phyloP scores from a whole-genome alignment of 2,888 invertebrate species.

The Ditylenchus weischeri region DNA sequence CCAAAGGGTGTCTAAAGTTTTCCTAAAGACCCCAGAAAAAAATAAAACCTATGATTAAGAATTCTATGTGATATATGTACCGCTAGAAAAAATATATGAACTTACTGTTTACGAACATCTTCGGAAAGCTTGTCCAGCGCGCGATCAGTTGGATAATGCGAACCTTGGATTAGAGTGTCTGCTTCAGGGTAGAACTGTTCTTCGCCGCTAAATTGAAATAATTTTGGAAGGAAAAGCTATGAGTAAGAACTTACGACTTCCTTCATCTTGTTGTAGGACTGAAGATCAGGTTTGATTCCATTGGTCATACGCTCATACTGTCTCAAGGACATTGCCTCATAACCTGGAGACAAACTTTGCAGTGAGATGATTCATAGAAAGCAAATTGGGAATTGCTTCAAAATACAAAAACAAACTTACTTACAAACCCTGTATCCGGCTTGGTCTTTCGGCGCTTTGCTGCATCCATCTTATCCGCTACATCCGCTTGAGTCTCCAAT shows the following conservation, averaged over 20 bases:
- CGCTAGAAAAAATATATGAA: constrained; percentile 34
- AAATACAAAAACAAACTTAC: constrained; percentile 58
- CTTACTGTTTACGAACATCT: constrained; percentile 82
- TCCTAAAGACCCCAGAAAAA: too few relatives aligned
- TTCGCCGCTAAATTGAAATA: constrained; percentile 63
- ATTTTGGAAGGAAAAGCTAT: neutral
- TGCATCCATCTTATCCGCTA: constrained; percentile 52
- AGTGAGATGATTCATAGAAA: too few relatives aligned
- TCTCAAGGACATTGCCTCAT: constrained; percentile 65
- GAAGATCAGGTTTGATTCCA: constrained; percentile 67
- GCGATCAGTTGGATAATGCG: constrained; percentile 81
- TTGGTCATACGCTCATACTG: constrained; percentile 79
- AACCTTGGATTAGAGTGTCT: constrained; percentile 83
- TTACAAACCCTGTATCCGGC: constrained; percentile 90
- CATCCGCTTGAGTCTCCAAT: constrained; percentile 65
- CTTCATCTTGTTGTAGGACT: constrained; percentile 52
- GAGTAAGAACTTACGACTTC: constrained; percentile 62
- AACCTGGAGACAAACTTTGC: constrained; percentile 56
- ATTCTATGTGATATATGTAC: neutral
- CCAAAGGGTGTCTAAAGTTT: too few relatives aligned
- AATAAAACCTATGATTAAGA: neutral
- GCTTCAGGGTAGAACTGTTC: constrained; percentile 90
- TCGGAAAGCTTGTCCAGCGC: constrained; percentile 88
- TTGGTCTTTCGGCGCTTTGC: constrained; percentile 71
- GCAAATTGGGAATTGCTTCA: too few relatives aligned